Evolutionary conservation across 2,797 vertebrate species (phyloP), one percentile per base, ranked within the genome.

Genomic region (Oreochromis grahami): DNA sequence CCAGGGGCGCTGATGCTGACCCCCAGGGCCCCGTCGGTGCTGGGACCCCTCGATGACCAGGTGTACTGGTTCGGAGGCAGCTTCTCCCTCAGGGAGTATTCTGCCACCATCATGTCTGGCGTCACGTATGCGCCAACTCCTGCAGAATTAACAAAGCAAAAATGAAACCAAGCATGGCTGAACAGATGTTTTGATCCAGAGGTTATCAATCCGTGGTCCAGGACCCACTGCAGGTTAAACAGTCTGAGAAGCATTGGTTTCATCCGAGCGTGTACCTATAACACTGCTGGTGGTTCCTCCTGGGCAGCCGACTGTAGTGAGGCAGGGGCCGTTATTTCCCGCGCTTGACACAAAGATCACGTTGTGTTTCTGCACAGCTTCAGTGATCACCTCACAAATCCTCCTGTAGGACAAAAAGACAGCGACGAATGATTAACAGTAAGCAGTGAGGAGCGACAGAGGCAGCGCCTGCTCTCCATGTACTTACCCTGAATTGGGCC

Each of bases 61-160:
- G 99, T 99, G 84, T 99, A 99, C 86, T 99, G 99, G 92, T 99
- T 99, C 45, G 98, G 97, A 78, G 99, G 99, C 36, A 99, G 95
- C 93, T 99, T 99, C 94, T 99, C 98, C 91, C 98, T 96, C 83
- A 99, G 96, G 2, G 99, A 99, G 90, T 99, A 99, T 86, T 99
- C 99, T 15, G 99, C 98, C 86, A 99, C 96, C 99, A 99, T 99
- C 99, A 99, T 99, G 92, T 99, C 98, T 58, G 99, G 99, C 41
- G 98, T 99, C 55, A 99, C 99, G 1, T 99, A 99, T 1, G 99
- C 99, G 76, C 98, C 98, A 84, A 99, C 98, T 85, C 98, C 98
- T 99, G 70, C 4, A 32, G n/a, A 55, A 17, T 78, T n/a, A 68
- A 38, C 5, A 21, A 8, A 53, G 38, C 8, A 77, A 43, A 3